Base-by-base conservation (phyloP, 2,888 invertebrate species). In the Drosophila percnosoma region DNA sequence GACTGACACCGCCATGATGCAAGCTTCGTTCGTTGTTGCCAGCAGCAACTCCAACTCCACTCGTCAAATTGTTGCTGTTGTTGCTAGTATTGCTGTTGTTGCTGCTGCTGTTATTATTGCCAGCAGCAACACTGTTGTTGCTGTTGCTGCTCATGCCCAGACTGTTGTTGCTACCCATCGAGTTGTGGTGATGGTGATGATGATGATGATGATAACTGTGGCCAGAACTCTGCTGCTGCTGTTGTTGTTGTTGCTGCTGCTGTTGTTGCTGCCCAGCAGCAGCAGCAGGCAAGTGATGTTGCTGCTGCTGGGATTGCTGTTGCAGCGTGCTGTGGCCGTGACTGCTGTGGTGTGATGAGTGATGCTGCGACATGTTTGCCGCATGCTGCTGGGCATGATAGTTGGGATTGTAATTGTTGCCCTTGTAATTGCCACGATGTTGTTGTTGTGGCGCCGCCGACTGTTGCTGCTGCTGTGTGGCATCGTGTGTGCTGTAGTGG, bases 391-490 rank as follows among this genome's bases (percentile, higher is more conserved):
- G 88, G 53, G 91, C 87, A 68, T 91, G 91, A 71, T 91, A 91
- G 55, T 91, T 90, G 15, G 91, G 91, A 83, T 91, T 91, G 40
- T 90, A 91, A 80, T 90, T 91, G 69, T 90, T 91, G 76, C 91
- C 91, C 76, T 91, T 91, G 73, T 91, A 91, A 67, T 91, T 91
- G 34, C 91, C 91, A 49, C 91, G 91, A 83, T 91, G 90, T 24
- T 45, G 45, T 24, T 45, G 45, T 45, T 24, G 45, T 45, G 45
- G 45, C 45, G 45, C 45, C 24, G 45, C 24, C 27, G 45, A 24
- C 60, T 90, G 79, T 15, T 60, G 79, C 40, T 67, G 80, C 48
- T 49, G 49, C 27, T 49, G 49, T 49, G 65, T 24, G 83, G 68
- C 82, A 36, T 91, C 90, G 69, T 92, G 91, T 15, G 89, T 81